phyloP scores from a whole-genome alignment of 1,140 invertebrate species.

The Sipha flava region DNA sequence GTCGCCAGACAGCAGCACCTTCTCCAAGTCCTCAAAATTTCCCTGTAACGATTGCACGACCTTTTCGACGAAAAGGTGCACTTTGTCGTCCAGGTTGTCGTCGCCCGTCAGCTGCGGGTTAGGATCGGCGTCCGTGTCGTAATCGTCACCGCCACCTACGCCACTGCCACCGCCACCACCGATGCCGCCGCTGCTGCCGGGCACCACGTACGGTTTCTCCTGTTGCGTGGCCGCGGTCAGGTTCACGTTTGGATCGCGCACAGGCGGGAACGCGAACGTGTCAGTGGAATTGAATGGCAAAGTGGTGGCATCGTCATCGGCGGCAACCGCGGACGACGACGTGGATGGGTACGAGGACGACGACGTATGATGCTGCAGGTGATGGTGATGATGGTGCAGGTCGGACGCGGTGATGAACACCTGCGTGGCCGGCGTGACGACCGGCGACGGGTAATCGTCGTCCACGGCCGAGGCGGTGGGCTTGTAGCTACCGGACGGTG shows the following conservation, averaged over 20 bases:
- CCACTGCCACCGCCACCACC: slow-evolving; percentile 22
- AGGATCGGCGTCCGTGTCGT: slow-evolving; percentile 50
- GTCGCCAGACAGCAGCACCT: slow-evolving; percentile 55
- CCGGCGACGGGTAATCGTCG: not conserved
- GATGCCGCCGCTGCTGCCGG: not conserved
- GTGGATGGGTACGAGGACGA: not conserved
- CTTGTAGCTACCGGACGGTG: not conserved
- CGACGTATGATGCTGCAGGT: not conserved
- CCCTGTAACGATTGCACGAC: slow-evolving; percentile 70
- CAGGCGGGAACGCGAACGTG: slow-evolving; percentile 70
- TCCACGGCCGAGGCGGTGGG: not conserved
- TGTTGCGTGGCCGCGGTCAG: slow-evolving; percentile 49
- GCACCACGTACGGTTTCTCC: slow-evolving; percentile 38
- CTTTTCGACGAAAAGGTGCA: slow-evolving; percentile 70
- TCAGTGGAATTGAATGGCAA: slow-evolving; percentile 49
- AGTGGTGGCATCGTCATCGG: slow-evolving; percentile 42
- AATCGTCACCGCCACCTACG: slow-evolving; percentile 32
- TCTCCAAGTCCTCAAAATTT: slow-evolving; percentile 68
- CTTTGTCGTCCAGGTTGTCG: slow-evolving; percentile 63
- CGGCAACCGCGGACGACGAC: not conserved
- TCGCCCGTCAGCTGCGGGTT: slow-evolving; percentile 66
- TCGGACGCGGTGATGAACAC: not conserved
- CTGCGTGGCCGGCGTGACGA: not conserved
- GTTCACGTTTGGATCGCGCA: slow-evolving; percentile 69
- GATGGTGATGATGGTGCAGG: not conserved